A percentile compares a stretch with the other conserved stretches of the same genome.
Evolutionary conservation across 2,797 vertebrate species (phyloP).

Genomic region (Leptatherina wallacei): DNA sequence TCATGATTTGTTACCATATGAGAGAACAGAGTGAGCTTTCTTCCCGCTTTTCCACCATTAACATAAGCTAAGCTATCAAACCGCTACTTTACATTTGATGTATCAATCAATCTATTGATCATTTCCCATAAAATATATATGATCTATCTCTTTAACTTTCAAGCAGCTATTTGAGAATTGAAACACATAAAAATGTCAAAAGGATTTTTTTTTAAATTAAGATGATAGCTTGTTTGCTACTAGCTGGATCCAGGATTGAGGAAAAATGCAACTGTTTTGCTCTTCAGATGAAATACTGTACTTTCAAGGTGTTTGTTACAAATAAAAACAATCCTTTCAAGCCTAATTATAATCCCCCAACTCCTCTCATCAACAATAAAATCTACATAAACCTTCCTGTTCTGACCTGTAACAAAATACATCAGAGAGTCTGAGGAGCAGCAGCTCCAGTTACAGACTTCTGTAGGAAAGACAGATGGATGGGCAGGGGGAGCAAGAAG

Average conservation of each 20-base stretch:
- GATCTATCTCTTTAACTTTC: no score
- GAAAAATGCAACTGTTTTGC: no score
- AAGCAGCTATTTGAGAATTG: no score
- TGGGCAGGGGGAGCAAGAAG: slow-evolving; percentile 4
- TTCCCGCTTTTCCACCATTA: not conserved
- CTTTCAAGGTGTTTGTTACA: no score
- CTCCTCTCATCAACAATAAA: not conserved
- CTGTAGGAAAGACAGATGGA: slow-evolving; percentile 1
- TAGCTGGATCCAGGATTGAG: no score
- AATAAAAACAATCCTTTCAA: not conserved
- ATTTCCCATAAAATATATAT: no score
- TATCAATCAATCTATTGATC: no score
- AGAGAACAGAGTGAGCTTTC: no score
- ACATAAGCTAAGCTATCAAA: not conserved
- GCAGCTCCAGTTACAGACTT: not conserved
- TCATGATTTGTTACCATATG: not conserved
- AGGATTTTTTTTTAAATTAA: no score
- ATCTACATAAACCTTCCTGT: not conserved
- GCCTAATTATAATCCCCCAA: not conserved
- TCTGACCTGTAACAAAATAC: not conserved
- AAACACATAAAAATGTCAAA: no score
- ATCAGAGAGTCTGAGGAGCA: no score
- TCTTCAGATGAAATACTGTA: not conserved
- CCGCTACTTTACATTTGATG: not conserved
- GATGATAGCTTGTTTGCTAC: no score